Base-by-base conservation (phyloP, 2,797 vertebrate genomes). In the Lacerta viridis region DNA sequence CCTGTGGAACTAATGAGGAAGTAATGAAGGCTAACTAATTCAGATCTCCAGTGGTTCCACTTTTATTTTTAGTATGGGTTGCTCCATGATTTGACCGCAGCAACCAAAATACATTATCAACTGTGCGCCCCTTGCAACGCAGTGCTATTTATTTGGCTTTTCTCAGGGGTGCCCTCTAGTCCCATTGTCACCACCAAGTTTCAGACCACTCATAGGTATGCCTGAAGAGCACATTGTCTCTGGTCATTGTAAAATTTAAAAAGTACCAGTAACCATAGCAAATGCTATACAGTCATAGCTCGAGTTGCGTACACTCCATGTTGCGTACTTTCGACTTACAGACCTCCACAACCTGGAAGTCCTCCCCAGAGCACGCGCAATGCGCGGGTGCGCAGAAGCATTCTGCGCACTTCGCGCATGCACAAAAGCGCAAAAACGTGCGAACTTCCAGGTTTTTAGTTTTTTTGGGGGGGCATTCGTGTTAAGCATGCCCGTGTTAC, bases 1-100 rank as follows among this genome's bases (percentile, higher is more conserved):
- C 43, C 33, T 23, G 66, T 36, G 66, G 20, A 80, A 80, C 50
- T 72, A 69, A 80, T 87, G 85, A 81, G 27, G 55, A 72, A 41
- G 36, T 72, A 72, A 81, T 33, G 27, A 74, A 74, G 36, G 68
- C 29, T 74, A 59, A n/a, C 33, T 79, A 79, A 80, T 80, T 71
- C 68, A 59, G n/a, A 27, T 59, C 36, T 72, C 79, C 39, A 64
- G 27, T 33, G n/a, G 3, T 75, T 76, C 59, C 74, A 29, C 59
- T 68, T 27, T 68, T 41, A 41, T 74, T 8, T 82, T 59, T 87
- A 69, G 29, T 25, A 7, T 68, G 64, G 29, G 46, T 33, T 13
- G 8, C 41, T 69, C 20, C 10, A 15, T 25, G 36, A 55, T 68
- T 50, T 79, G 18, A 43, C 13, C n/a, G 23, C 20, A 50, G 29